phyloP scores from a whole-genome alignment of 1,140 invertebrate genomes.

The Globodera rostochiensis region DNA sequence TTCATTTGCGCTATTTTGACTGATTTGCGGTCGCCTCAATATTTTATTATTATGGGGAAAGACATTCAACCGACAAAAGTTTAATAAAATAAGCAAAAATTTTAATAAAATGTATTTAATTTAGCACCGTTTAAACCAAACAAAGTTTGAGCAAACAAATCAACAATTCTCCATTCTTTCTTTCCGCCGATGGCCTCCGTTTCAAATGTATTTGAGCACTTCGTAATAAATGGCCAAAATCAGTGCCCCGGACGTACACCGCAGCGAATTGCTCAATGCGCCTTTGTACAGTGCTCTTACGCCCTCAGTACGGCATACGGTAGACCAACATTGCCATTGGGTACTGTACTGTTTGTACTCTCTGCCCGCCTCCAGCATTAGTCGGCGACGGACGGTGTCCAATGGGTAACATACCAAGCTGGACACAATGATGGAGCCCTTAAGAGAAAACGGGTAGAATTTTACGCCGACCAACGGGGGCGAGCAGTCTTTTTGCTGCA shows the following conservation, averaged over 20 bases:
- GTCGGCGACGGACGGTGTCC: slow-evolving; percentile 55
- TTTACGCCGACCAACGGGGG: not conserved
- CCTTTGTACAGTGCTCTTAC: slow-evolving; percentile 49
- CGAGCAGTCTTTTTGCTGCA: not conserved
- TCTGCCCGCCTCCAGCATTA: slow-evolving; percentile 58
- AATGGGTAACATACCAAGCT: slow-evolving; percentile 55
- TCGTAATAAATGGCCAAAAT: slow-evolving; percentile 61
- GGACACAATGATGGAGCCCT: slow-evolving; percentile 54
- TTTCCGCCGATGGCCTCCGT: no score
- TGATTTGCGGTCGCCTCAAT: no score
- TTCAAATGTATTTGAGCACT: slow-evolving; percentile 48
- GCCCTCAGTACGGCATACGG: slow-evolving; percentile 52
- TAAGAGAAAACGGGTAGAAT: slow-evolving; percentile 19
- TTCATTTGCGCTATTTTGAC: no score
- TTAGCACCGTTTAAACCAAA: no score
- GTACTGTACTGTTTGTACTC: slow-evolving; percentile 46
- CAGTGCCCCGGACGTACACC: slow-evolving; percentile 55
- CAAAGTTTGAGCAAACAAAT: no score
- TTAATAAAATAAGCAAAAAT: no score
- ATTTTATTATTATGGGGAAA: no score
- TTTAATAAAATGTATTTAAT: no score
- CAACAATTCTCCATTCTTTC: no score
- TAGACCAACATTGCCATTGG: slow-evolving; percentile 49
- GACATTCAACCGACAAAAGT: no score
- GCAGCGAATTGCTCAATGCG: slow-evolving; percentile 56